Percentiles rank a stretch among this genome's conserved stretches.
These are phyloP conservation scores for Blastobasis adustella DNA, from an alignment of 2,888 invertebrate species.

Conservation along the genomic window DNA sequence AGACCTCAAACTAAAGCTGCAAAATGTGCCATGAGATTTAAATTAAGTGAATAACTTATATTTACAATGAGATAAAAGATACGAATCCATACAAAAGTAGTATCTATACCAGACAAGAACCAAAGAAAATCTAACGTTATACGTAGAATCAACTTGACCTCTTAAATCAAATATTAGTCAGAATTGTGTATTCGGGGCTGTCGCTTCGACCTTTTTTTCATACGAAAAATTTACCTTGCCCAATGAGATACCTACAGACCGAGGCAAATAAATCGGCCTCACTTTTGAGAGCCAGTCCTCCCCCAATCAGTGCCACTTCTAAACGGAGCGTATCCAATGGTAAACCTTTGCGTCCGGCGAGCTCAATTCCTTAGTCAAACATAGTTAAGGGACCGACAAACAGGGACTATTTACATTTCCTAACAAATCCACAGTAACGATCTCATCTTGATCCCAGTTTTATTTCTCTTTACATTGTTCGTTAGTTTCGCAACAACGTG, in stretches of 20 bases:
- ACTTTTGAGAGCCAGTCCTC: neutral
- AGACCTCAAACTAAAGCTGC: too few species aligned
- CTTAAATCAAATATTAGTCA: too few species aligned
- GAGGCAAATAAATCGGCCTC: neutral
- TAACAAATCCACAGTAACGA: constrained; percentile 50
- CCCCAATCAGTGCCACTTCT: constrained; percentile 3
- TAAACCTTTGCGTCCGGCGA: constrained; percentile 28
- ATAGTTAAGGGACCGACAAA: constrained; percentile 52
- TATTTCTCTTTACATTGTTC: constrained; percentile 16
- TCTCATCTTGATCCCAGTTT: constrained; percentile 33
- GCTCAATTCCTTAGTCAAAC: constrained; percentile 46
- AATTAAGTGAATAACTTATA: too few species aligned
- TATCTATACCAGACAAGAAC: too few species aligned
- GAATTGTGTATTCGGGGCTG: too few species aligned
- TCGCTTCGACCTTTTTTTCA: too few species aligned
- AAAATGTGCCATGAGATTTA: too few species aligned
- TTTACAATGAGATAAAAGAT: too few species aligned
- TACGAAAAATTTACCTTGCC: neutral
- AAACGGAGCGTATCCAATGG: constrained; percentile 17
- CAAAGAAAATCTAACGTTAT: too few species aligned
- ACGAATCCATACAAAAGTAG: too few species aligned
- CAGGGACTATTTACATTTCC: constrained; percentile 46
- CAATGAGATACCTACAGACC: neutral
- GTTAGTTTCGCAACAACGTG: too few species aligned
- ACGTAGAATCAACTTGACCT: too few species aligned